A percentile compares a stretch with the other conserved stretches of the same genome.
Evolutionary conservation across 2,797 vertebrate species (phyloP).

Genomic region (Mormyrops attenuatus): DNA sequence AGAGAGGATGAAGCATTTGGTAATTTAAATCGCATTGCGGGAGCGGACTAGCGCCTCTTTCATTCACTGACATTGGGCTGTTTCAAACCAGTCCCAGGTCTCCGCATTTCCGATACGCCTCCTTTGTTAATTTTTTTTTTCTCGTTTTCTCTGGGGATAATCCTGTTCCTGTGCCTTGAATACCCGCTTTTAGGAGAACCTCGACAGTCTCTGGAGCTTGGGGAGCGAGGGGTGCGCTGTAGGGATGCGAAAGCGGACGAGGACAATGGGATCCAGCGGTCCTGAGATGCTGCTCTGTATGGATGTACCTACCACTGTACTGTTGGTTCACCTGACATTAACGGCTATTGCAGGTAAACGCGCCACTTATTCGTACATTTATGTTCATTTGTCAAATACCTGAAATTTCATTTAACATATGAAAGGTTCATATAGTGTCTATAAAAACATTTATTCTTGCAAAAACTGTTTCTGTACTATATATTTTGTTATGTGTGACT

Average conservation of each 20-base stretch:
- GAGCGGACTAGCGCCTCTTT: neutral
- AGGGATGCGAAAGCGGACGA: neutral
- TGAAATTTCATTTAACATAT: neutral
- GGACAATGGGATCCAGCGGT: constrained; percentile 29
- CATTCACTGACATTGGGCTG: neutral
- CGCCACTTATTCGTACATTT: neutral
- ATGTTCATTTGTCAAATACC: neutral
- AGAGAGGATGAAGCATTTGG: neutral
- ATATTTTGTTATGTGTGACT: neutral
- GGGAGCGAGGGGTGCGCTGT: neutral
- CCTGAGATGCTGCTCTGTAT: neutral
- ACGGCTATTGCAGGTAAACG: constrained; percentile 30
- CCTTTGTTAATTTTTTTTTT: neutral
- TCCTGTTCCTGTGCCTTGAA: neutral
- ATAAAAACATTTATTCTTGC: neutral
- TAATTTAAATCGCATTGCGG: constrained; percentile 1
- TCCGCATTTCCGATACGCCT: neutral
- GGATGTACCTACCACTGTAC: constrained; percentile 23
- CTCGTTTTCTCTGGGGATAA: neutral
- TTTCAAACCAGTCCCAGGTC: neutral
- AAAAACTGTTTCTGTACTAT: neutral
- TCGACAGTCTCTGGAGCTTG: neutral
- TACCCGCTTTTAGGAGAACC: neutral
- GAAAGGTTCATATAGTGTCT: neutral
- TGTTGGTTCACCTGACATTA: constrained; percentile 27